Evolutionary conservation across 2,888 invertebrate species (phyloP).

Genomic region (Drosophila nr. medialis): DNA sequence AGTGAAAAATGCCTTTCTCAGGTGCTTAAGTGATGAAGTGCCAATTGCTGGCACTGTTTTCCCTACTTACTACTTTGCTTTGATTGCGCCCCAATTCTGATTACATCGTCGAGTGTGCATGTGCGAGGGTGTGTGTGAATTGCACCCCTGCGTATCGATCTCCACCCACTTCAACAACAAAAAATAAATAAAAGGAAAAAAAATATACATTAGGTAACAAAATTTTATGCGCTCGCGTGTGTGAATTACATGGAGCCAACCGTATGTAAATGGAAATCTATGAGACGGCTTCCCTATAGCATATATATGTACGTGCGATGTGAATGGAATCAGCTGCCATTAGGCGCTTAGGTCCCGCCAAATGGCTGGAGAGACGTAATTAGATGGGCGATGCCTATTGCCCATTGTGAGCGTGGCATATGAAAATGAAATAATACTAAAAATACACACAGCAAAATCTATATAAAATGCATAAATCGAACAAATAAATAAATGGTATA

Average conservation of each 20-base stretch:
- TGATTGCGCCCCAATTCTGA: constrained; percentile 64
- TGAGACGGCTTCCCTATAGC: constrained; percentile 25
- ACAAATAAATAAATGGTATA: neutral
- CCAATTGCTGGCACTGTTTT: constrained; percentile 60
- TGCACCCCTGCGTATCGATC: constrained; percentile 63
- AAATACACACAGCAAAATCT: constrained; percentile 10
- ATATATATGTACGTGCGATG: constrained; percentile 38
- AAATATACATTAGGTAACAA: constrained; percentile 57
- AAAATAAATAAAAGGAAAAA: constrained; percentile 16
- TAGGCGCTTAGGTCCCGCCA: constrained; percentile 29
- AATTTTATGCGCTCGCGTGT: constrained; percentile 66
- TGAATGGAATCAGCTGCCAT: constrained; percentile 57
- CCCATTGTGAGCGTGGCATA: constrained; percentile 9
- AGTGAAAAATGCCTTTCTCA: constrained; percentile 80
- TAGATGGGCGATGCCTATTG: constrained; percentile 21
- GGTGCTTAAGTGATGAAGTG: constrained; percentile 80
- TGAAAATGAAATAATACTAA: constrained; percentile 15
- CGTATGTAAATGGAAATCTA: constrained; percentile 57
- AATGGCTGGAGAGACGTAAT: constrained; percentile 28
- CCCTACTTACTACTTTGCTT: constrained; percentile 43
- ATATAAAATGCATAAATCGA: neutral
- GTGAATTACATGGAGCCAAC: constrained; percentile 54
- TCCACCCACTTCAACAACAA: constrained; percentile 28
- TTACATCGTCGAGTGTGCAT: constrained; percentile 1
- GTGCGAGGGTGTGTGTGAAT: neutral